Evolutionary conservation across 2,888 invertebrate species (phyloP).

Genomic region (Tortrix viridana): DNA sequence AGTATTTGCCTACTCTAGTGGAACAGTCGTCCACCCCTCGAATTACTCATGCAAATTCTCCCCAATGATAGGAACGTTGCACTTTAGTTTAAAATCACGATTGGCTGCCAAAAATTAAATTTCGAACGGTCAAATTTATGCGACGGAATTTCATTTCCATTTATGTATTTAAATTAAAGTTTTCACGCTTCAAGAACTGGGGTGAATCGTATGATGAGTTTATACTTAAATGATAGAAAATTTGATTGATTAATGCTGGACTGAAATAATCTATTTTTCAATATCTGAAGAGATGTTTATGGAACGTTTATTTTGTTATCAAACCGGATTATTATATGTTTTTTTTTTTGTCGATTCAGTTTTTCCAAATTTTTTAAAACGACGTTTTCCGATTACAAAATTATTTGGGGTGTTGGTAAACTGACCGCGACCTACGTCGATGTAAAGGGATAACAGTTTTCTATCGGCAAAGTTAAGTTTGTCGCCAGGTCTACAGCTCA

Average conservation of each 20-base stretch:
- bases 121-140: constrained; percentile 33
- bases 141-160: constrained; percentile 33
- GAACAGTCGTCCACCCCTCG: constrained; percentile 31
- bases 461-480: no score
- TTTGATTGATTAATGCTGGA: constrained; percentile 2
- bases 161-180: constrained; percentile 34
- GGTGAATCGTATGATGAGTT: constrained; percentile 11
- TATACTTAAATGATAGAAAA: constrained; percentile 3
- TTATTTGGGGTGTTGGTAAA: no score
- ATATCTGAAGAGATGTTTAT: background rate
- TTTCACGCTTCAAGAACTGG: constrained; percentile 18
- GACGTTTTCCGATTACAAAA: no score
- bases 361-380: no score
- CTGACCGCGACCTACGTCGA: no score
- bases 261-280: background rate
- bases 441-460: no score
- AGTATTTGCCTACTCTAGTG: background rate
- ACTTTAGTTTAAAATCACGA: constrained; percentile 36
- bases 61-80: constrained; percentile 37
- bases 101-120: constrained; percentile 38
- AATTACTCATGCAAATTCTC: constrained; percentile 37
- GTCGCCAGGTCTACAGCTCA: no score
- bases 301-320: no score
- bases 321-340: no score
- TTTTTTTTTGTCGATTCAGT: no score